Conservation (phyloP, 92 coral and sea anemone genomes). For the Palythoa grandiflora region DNA sequence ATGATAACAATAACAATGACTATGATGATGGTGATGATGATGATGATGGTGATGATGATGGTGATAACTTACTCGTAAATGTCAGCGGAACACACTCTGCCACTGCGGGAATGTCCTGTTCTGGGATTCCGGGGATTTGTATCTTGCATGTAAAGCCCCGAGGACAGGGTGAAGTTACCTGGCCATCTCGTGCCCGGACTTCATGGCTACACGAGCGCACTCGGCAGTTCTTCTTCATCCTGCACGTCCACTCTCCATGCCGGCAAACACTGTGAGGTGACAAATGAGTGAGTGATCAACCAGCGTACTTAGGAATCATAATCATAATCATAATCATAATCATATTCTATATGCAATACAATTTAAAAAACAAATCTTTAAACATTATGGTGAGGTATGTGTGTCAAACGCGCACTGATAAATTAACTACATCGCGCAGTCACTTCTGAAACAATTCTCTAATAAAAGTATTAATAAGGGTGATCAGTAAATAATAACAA, state of each 20-base stretch:
- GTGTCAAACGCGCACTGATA: too few relatives aligned
- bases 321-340: background rate
- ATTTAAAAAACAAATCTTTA: too few relatives aligned
- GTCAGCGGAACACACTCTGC: too few relatives aligned
- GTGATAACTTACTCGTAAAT: too few relatives aligned
- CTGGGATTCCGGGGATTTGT: constrained; percentile 89
- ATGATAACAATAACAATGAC: too few relatives aligned
- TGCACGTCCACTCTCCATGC: constrained; percentile 91
- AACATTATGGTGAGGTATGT: too few relatives aligned
- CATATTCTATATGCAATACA: too few relatives aligned
- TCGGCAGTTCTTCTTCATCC: constrained; percentile 65
- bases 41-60: background rate
- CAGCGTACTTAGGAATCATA: background rate
- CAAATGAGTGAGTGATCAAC: background rate
- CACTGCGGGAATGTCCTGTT: constrained; percentile 81
- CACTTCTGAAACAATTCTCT: too few relatives aligned
- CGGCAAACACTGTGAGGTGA: constrained; percentile 67
- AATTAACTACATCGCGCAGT: too few relatives aligned
- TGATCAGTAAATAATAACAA: too few relatives aligned
- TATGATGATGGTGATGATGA: background rate
- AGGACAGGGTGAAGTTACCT: constrained; percentile 71
- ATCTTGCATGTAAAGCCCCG: constrained; percentile 80
- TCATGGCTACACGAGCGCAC: constrained; percentile 56
- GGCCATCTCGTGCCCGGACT: constrained; percentile 51
- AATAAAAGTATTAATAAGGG: too few relatives aligned